A percentile compares a stretch with the other conserved stretches of the same genome.
Conservation (phyloP, 92 coral and sea anemone genomes). For the Bergia puertoricense region DNA sequence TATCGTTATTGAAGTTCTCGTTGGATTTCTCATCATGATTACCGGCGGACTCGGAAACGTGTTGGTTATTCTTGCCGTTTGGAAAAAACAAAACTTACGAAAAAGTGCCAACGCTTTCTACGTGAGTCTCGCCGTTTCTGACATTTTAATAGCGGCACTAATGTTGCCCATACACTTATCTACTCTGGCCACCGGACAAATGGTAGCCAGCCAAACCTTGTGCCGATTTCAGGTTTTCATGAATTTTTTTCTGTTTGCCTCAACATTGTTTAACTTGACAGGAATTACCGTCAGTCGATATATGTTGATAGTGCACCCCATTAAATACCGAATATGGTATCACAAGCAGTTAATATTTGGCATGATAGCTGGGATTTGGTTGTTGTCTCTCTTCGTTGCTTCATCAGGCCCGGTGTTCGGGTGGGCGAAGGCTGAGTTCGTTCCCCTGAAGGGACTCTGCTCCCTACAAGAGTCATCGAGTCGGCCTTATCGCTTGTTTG, state of each 20-base stretch:
- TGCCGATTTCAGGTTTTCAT: slow-evolving; percentile 54
- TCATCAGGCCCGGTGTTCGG: slow-evolving; percentile 55
- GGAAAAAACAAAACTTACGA: slow-evolving; percentile 44
- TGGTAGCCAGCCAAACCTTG: slow-evolving; percentile 29
- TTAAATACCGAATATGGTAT: slow-evolving; percentile 29
- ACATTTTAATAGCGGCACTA: slow-evolving; percentile 42
- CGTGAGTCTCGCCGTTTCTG: slow-evolving; percentile 47
- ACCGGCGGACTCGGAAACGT: slow-evolving; percentile 43
- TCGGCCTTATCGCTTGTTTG: slow-evolving; percentile 45
- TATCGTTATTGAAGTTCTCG: slow-evolving; percentile 32
- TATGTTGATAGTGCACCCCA: slow-evolving; percentile 42
- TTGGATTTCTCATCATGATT: slow-evolving; percentile 39
- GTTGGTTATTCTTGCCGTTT: slow-evolving; percentile 49
- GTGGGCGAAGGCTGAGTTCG: slow-evolving; percentile 61
- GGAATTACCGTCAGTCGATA: slow-evolving; percentile 54
- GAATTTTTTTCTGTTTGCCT: slow-evolving; percentile 45
- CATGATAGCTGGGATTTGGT: slow-evolving; percentile 50
- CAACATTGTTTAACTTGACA: slow-evolving; percentile 47
- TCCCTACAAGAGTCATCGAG: slow-evolving; percentile 53
- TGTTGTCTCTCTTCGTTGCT: slow-evolving; percentile 28
- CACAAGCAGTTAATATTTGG: slow-evolving; percentile 4
- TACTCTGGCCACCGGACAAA: slow-evolving; percentile 32
- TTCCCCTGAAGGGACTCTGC: slow-evolving; percentile 46
- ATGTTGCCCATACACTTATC: slow-evolving; percentile 51
- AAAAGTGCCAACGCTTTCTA: slow-evolving; percentile 46